Evolutionary conservation across 2,113 vertebrate genomes (phyloP), one percentile per base, ranked within the genome.

Genomic region (Daubentonia madagascariensis): DNA sequence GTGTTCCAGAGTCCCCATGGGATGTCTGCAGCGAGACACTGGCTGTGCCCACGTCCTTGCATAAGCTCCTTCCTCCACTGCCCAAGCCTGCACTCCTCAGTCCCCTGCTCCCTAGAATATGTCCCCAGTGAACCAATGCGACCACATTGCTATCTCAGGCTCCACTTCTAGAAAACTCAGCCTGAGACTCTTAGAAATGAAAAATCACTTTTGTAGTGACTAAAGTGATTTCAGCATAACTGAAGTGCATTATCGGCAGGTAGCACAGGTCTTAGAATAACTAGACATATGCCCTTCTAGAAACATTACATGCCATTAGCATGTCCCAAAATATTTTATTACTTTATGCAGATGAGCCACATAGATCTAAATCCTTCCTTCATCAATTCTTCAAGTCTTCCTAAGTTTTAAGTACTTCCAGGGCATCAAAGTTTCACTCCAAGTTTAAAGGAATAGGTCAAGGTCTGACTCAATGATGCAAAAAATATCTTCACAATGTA

Each of bases 391-490:
- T 59, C 43, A 50, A 72, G 28, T n/a, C 40, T 54, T 76, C 59
- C 65, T 43, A 91, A 65, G 48, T 85, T 87, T 68, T 86, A 92
- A 87, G 76, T 68, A 81, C 20, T 52, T 4, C 67, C 37, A 91
- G 18, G 52, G 16, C 50, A 30, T n/a, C 73, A 32, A 87, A 80
- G 6, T 67, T 57, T 83, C 32, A 32, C n/a, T 52, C 22, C 5
- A 22, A 70, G 23, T 12, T 63, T 43, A 28, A 92, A 86, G 92
- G 32, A n/a, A 43, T 40, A 5, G 8, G 76, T n/a, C 0, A 96
- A 76, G 17, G 16, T n/a, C 63, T 83, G 75, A 85, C 37, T 81
- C 89, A 94, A 97, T 12, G 14, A 98, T 97, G 80, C 11, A 88
- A 90, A 95, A 98, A 85, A 37, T n/a, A 90, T 92, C 92, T 10